Evolutionary conservation across 2,113 vertebrate species (phyloP).

Genomic region (Piaya cayana): DNA sequence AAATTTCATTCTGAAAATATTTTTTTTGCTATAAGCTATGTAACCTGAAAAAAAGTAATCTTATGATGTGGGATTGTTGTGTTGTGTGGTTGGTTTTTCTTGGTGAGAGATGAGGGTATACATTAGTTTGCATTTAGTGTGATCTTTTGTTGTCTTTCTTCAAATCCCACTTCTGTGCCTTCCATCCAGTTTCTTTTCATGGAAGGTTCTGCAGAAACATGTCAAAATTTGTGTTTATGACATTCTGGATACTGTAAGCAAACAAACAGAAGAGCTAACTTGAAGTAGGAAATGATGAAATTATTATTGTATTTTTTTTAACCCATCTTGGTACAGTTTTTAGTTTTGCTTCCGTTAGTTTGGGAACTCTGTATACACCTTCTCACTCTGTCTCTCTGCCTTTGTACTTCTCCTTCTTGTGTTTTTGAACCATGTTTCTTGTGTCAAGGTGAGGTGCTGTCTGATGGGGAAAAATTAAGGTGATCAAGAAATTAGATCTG

Average conservation of each 20-base stretch:
- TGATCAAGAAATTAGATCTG: background rate
- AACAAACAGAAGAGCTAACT: background rate
- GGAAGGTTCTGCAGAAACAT: background rate
- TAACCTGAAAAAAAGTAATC: too few relatives aligned
- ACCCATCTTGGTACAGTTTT: background rate
- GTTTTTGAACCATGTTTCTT: background rate
- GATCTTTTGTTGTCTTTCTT: background rate
- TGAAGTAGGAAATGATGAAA: background rate
- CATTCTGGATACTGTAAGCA: background rate
- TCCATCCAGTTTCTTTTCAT: background rate
- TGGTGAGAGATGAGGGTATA: background rate
- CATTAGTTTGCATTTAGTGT: background rate
- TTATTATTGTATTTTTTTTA: background rate
- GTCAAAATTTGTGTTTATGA: background rate
- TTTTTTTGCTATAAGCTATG: background rate
- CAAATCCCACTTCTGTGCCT: background rate
- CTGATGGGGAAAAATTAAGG: background rate
- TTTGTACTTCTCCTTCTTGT: background rate
- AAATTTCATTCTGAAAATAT: background rate
- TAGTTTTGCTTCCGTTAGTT: background rate
- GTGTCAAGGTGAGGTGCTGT: background rate
- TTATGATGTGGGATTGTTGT: too few relatives aligned
- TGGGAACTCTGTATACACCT: background rate
- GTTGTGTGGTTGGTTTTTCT: too few relatives aligned
- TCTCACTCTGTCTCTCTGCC: background rate